Evolutionary conservation across 1,140 invertebrate genomes (phyloP), one percentile per base, ranked within the genome.

Genomic region (Rhyzopertha dominica): DNA sequence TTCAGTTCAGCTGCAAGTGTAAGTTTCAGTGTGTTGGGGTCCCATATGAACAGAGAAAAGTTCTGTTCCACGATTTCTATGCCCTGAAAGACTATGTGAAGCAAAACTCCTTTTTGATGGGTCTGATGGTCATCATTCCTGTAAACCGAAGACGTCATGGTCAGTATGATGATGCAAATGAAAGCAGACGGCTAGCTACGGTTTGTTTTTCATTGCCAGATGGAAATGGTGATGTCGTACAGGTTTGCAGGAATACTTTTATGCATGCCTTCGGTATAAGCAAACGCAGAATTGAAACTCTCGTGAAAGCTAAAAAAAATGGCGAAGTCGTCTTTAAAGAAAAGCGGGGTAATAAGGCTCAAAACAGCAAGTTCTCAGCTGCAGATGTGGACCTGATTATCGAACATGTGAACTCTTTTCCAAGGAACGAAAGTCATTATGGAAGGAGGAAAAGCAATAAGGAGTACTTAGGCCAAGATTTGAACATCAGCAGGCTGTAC

Each of bases 401-500:
- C 26, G 13, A 40, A 7, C 38, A 29, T 17, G 30, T 40, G 25
- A 43, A 34, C 13, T 24, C n/a, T 9, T 34, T 43, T 23, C 30
- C 41, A 5, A 10, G 30, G 16, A 22, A 43, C 13, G 18, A n/a
- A 14, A 23, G 19, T 39, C 26, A 40, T 17, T 47, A 47, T 39
- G 24, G 26, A 10, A 9, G 36, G 8, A 26, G 35, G 3, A 47
- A 48, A 48, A 28, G 19, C 14, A 25, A 14, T 31, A 42, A 48
- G 23, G 46, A 48, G 36, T 48, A 48, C 28, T 20, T 26, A 13
- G 43, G 46, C 36, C 39, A 30, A 13, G 40, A 43, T 43, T 35
- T 43, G 36, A 46, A 48, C 19, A 30, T 35, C n/a, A 43, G 28
- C 26, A 13, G 46, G 8, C 31, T 48, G n/a, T 29, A 22, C 13